Percentiles rank a stretch among this genome's conserved stretches.
Conservation (phyloP, 2,888 invertebrate species). For the Volucella inanis region DNA sequence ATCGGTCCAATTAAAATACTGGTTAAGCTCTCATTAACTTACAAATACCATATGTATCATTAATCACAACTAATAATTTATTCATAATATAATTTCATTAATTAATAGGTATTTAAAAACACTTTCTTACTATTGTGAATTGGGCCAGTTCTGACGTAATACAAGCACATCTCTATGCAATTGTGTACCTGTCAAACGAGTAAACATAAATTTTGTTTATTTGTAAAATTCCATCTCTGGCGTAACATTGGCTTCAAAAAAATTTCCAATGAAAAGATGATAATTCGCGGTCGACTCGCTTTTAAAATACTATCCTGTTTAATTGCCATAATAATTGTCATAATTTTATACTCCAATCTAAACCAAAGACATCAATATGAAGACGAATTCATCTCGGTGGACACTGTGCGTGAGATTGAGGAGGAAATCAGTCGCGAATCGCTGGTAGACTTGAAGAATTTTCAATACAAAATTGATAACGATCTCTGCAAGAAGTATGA, state of each 20-base stretch:
- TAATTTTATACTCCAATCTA: constrained; percentile 79
- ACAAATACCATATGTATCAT: no score
- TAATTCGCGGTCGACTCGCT: constrained; percentile 79
- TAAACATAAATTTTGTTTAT: constrained; percentile 55
- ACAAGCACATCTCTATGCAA: constrained; percentile 34
- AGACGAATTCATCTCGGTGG: constrained; percentile 78
- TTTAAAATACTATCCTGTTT: constrained; percentile 78
- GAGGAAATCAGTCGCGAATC: constrained; percentile 50
- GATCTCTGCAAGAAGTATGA: constrained; percentile 77
- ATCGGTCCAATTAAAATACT: no score
- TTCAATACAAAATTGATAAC: constrained; percentile 79
- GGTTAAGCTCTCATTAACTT: no score
- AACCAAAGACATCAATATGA: constrained; percentile 75
- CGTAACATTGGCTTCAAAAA: constrained; percentile 12
- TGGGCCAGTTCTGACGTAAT: background rate
- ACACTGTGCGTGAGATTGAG: constrained; percentile 50
- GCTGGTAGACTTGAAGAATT: constrained; percentile 79
- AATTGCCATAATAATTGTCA: constrained; percentile 77
- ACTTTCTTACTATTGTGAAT: constrained; percentile 11
- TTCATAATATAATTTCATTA: background rate
- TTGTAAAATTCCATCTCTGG: constrained; percentile 35
- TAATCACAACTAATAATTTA: no score
- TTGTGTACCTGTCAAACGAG: constrained; percentile 41
- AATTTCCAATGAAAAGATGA: constrained; percentile 77
- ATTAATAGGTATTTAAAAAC: background rate